Evolutionary conservation across 1,140 invertebrate species (phyloP).

Genomic region (Aphelinus atriplicis): DNA sequence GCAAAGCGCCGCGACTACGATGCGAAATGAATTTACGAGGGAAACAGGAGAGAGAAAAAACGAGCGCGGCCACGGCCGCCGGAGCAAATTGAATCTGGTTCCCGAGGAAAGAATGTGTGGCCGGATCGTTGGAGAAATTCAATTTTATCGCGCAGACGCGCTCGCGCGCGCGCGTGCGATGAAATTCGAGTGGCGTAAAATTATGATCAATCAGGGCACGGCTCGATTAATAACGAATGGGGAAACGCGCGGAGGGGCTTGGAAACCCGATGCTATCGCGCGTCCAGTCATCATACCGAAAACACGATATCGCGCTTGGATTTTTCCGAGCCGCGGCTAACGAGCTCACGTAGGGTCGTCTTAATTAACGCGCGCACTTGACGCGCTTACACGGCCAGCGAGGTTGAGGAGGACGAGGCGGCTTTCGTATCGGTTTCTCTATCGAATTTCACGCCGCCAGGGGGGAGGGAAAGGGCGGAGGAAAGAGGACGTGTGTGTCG

Average conservation of each 20-base stretch:
- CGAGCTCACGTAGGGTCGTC: too few species aligned
- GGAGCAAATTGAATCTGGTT: conserved; percentile 6
- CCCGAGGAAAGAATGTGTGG: not conserved
- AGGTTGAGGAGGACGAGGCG: too few species aligned
- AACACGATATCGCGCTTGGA: too few species aligned
- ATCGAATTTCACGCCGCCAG: too few species aligned
- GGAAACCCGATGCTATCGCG: not conserved
- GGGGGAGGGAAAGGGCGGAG: too few species aligned
- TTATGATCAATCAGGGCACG: not conserved
- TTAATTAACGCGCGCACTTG: too few species aligned
- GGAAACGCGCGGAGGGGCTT: not conserved
- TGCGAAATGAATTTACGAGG: not conserved
- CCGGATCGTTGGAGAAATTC: not conserved
- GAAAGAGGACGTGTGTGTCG: too few species aligned
- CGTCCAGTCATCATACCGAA: too few species aligned
- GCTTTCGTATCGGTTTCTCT: too few species aligned
- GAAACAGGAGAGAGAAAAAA: not conserved
- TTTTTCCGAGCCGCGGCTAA: too few species aligned
- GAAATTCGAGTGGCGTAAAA: not conserved
- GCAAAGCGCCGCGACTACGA: not conserved
- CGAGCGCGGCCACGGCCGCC: not conserved
- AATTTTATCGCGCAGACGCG: not conserved
- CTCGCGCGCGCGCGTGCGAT: not conserved
- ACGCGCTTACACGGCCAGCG: too few species aligned
- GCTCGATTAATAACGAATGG: not conserved